Evolutionary conservation across 2,888 invertebrate genomes (phyloP).

Genomic region (Baccha elongata): DNA sequence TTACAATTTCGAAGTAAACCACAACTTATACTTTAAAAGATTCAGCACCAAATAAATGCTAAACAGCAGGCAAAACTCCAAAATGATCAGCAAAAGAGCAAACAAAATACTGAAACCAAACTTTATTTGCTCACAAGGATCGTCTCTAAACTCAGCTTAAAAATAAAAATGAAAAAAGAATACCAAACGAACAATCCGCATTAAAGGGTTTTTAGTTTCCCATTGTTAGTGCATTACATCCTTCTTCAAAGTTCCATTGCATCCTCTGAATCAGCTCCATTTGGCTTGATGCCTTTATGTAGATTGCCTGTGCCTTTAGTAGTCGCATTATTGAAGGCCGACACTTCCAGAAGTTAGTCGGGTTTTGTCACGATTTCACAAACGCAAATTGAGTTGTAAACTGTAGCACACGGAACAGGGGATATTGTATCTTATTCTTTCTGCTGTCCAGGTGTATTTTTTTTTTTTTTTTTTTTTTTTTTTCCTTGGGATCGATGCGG

Average conservation of each 20-base stretch:
- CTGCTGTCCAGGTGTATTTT: conserved; percentile 29
- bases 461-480: too few relatives aligned
- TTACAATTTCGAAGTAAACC: conserved; percentile 12
- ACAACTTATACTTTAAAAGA: conserved; percentile 3
- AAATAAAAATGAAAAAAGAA: neutral
- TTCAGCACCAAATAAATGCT: conserved; percentile 25
- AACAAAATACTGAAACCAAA: conserved; percentile 57
- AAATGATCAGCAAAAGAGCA: conserved; percentile 11
- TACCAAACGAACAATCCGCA: conserved; percentile 35
- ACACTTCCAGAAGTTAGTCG: conserved; percentile 57
- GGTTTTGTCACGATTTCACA: conserved; percentile 68
- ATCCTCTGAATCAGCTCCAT: conserved; percentile 46
- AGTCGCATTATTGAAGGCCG: conserved; percentile 7
- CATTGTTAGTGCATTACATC: conserved; percentile 43
- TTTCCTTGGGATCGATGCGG: conserved; percentile 24
- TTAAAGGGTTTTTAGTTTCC: conserved; percentile 38
- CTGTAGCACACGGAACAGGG: conserved; percentile 66
- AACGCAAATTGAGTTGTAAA: conserved; percentile 71
- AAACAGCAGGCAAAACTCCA: conserved; percentile 53
- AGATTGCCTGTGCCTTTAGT: conserved; percentile 46
- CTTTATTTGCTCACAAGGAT: conserved; percentile 34
- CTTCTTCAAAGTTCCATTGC: conserved; percentile 21
- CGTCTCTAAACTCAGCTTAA: conserved; percentile 30
- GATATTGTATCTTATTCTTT: conserved; percentile 34
- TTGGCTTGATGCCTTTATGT: conserved; percentile 58